These are phyloP conservation scores for Coccyzus lansbergi DNA, from an alignment of 2,797 vertebrate genomes.

Conservation along the genomic window DNA sequence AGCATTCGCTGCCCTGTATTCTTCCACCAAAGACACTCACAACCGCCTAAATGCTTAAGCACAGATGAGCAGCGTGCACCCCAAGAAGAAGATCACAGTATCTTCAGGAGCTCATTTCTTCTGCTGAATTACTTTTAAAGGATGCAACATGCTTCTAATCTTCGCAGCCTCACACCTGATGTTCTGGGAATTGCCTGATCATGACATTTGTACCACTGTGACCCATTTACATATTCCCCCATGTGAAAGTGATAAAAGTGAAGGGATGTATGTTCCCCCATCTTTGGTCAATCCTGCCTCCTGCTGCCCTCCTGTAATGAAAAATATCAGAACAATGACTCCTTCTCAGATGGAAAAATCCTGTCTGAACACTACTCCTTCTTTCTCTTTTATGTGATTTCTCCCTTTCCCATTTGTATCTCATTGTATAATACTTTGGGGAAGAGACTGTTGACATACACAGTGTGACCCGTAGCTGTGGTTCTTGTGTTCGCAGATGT, in stretches of 20 bases:
- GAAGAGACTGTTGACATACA: background rate
- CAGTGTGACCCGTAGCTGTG: background rate
- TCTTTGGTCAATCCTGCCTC: background rate
- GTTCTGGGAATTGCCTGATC: background rate
- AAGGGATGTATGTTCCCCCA: background rate
- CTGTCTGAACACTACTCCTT: background rate
- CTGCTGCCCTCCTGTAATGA: background rate
- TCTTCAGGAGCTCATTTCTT: background rate
- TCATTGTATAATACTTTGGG: background rate
- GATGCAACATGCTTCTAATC: rapidly evolving
- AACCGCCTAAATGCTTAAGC: background rate
- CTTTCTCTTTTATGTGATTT: background rate
- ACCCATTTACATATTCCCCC: background rate
- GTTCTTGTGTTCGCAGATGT: background rate
- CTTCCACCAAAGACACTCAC: background rate
- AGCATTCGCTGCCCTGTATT: background rate
- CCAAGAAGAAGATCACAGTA: background rate
- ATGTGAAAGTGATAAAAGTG: rapidly evolving
- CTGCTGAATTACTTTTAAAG: background rate
- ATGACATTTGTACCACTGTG: rapidly evolving
- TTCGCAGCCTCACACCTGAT: background rate
- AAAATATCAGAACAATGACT: background rate
- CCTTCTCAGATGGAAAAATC: background rate
- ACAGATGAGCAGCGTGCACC: background rate
- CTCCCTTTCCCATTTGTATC: background rate